These are phyloP conservation scores for Habrosyne pyritoides DNA, from an alignment of 2,888 invertebrate genomes.

Conservation along the genomic window DNA sequence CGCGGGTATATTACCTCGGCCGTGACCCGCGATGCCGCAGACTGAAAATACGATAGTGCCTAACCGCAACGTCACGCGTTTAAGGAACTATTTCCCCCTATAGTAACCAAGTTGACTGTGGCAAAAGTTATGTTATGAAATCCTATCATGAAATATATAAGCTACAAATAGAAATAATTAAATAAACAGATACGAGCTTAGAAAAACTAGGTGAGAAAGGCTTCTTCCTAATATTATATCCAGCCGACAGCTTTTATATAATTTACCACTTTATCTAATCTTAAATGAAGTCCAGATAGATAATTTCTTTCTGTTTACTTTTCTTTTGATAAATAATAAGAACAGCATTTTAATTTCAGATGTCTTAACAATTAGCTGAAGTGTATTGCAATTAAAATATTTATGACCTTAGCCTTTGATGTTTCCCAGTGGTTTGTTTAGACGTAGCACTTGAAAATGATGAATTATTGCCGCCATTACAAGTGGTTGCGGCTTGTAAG, in stretches of 20 bases:
- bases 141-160: background rate
- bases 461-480: constrained; percentile 59
- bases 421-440: constrained; percentile 45
- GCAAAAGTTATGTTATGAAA: too few species aligned
- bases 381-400: constrained; percentile 60
- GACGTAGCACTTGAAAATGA: constrained; percentile 60
- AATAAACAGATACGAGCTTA: background rate
- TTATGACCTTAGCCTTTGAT: constrained; percentile 54
- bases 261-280: too few species aligned
- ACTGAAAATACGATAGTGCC: constrained; percentile 35
- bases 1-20: constrained; percentile 42
- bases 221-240: background rate
- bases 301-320: too few species aligned
- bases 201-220: background rate
- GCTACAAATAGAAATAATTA: background rate
- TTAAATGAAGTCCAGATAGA: too few species aligned
- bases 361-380: constrained; percentile 32
- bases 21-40: constrained; percentile 45
- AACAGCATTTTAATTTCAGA: constrained; percentile 27
- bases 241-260: background rate
- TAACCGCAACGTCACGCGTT: constrained; percentile 18
- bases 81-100: background rate
- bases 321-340: background rate
- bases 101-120: background rate
- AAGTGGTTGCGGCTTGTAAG: constrained; percentile 47